A percentile compares a stretch with the other conserved stretches of the same genome.
These are phyloP conservation scores for Pandemis cinnamomeana DNA, from an alignment of 2,888 invertebrate species.

Conservation along the genomic window DNA sequence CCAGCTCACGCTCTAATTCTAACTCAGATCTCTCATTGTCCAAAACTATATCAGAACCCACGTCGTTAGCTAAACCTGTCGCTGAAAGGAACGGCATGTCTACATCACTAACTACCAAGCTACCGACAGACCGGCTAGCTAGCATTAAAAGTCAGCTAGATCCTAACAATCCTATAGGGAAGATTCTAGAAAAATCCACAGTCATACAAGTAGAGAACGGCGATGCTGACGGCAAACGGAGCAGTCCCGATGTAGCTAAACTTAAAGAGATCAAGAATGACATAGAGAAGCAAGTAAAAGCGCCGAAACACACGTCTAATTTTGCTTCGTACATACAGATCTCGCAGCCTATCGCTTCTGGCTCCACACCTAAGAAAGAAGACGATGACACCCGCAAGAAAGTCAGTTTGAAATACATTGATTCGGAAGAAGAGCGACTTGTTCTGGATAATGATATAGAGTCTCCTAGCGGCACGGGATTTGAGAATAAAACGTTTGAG, in stretches of 20 bases:
- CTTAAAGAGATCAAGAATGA: conserved; percentile 66
- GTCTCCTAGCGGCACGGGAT: conserved; percentile 78
- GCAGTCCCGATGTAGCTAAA: conserved; percentile 59
- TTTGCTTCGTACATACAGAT: conserved; percentile 86
- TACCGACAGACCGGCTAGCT: conserved; percentile 74
- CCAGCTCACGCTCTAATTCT: conserved; percentile 71
- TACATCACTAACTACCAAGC: conserved; percentile 68
- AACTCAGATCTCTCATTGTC: conserved; percentile 77
- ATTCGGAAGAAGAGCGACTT: conserved; percentile 68
- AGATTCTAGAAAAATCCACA: conserved; percentile 81
- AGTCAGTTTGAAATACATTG: conserved; percentile 70
- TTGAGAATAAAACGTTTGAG: conserved; percentile 79
- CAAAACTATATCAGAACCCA: conserved; percentile 77
- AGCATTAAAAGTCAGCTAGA: conserved; percentile 80
- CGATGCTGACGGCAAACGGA: conserved; percentile 60
- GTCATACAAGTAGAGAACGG: conserved; percentile 79
- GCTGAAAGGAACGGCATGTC: conserved; percentile 70
- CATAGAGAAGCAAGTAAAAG: conserved; percentile 76
- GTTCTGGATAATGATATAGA: conserved; percentile 76
- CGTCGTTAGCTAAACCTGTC: conserved; percentile 67
- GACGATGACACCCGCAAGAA: conserved; percentile 58
- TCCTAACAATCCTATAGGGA: conserved; percentile 81
- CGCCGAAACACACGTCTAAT: conserved; percentile 83
- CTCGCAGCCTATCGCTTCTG: conserved; percentile 78
- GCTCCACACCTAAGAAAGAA: conserved; percentile 66